Base-by-base conservation (phyloP, 2,888 invertebrate species). In the Muscina levida region DNA sequence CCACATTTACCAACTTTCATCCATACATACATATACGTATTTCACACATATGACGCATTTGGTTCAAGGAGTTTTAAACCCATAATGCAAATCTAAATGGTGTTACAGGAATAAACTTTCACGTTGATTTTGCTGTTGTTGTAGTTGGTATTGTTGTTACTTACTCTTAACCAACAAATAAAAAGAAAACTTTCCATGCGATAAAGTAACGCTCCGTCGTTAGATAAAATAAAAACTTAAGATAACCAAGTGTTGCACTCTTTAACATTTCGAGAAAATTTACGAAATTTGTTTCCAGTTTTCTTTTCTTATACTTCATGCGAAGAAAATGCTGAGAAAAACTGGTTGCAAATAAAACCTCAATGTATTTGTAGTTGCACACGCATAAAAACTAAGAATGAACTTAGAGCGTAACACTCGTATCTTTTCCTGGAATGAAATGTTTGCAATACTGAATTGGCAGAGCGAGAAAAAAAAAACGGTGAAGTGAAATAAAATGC, bases 51-150 rank as follows among this genome's bases (percentile, higher is more conserved):
- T 31, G 31, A 2, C 22, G 22, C 8, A 13, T 11, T 24, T 22
- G 22, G 53, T 42, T 42, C 19, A 62, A 62, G 62, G 37, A 62
- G 62, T 62, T 62, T 70, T 26, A 71, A 71, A 48, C 73, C 71
- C 78, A 78, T 77, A 81, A 77, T 81, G 72, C 67, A 81, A 81
- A 81, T 78, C 72, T 48, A 68, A 62, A 42, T 77, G 37, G 68
- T 42, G 39, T 68, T 51, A 59, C 39, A 67, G 44, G 17, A 66
- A 31, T 46, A 71, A 68, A 22, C 19, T 70, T 68, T 72, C 8
- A 8, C 8, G 31, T 31, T 31, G 31, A 5, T 31, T 31, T 31
- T 31, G 3, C n/a, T n/a, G n/a, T n/a, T n/a, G n/a, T n/a, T n/a
- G n/a, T n/a, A n/a, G n/a, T n/a, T n/a, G n/a, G n/a, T n/a, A n/a